These are phyloP conservation scores for Dichetophora obliterata DNA, from an alignment of 2,888 invertebrate genomes.

Conservation along the genomic window DNA sequence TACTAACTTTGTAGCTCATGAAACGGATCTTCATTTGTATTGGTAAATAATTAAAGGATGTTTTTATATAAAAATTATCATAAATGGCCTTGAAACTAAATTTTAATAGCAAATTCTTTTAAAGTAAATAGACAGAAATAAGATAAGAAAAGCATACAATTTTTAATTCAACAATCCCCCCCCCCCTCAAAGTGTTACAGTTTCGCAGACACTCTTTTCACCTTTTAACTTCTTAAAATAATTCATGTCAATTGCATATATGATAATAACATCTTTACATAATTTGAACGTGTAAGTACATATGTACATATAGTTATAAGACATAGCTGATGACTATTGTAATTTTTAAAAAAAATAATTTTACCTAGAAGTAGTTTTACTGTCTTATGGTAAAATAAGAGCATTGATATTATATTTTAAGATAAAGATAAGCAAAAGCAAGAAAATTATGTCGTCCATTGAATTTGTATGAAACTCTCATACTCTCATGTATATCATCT, in stretches of 20 bases:
- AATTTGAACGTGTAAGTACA: too few species aligned
- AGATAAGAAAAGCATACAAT: not conserved
- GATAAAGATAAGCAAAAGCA: not conserved
- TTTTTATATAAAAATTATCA: not conserved
- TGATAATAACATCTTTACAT: too few species aligned
- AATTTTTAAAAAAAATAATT: not conserved
- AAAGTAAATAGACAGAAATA: not conserved
- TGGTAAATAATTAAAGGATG: not conserved
- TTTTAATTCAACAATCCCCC: not conserved
- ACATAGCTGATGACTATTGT: not conserved
- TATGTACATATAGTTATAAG: too few species aligned
- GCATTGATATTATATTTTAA: not conserved
- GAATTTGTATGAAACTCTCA: conserved; percentile 3
- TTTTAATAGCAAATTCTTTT: conserved; percentile 34
- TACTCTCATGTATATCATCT: not conserved
- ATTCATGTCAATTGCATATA: too few species aligned
- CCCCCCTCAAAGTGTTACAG: too few species aligned
- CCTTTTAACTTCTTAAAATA: too few species aligned
- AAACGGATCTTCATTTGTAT: not conserved
- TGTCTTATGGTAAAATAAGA: too few species aligned
- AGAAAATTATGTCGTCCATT: conserved; percentile 16
- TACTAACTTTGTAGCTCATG: not conserved
- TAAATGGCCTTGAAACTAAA: conserved; percentile 29
- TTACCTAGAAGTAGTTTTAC: not conserved
- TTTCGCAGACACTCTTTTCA: too few species aligned